These are phyloP conservation scores for Morone chrysops DNA, from an alignment of 2,113 vertebrate genomes.

Conservation along the genomic window DNA sequence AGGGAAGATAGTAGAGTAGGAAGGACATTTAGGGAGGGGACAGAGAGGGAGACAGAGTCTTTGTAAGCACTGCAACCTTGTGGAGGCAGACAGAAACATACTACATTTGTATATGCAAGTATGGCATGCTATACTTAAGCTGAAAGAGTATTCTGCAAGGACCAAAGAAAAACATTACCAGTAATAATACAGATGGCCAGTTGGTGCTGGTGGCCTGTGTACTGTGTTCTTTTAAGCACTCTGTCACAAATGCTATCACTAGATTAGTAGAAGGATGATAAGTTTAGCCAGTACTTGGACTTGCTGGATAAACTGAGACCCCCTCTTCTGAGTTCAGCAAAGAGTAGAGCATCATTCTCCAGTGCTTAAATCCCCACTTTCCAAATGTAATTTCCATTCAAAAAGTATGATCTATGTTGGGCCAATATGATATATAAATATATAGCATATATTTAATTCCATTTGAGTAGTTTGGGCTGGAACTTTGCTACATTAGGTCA, in stretches of 20 bases:
- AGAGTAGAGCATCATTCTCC: background rate
- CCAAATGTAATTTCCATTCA: background rate
- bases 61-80: constrained; percentile 32
- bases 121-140: background rate
- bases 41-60: background rate
- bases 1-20: background rate
- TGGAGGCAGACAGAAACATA: constrained; percentile 32
- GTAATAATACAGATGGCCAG: background rate
- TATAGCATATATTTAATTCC: background rate
- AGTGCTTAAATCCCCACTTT: background rate
- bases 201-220: background rate
- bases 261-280: background rate
- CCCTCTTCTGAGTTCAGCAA: background rate
- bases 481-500: background rate
- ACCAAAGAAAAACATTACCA: background rate
- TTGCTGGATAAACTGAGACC: background rate
- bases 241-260: background rate
- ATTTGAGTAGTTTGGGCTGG: background rate
- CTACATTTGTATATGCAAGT: background rate
- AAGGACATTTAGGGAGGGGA: constrained; percentile 6
- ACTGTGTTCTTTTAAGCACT: background rate
- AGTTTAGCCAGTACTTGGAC: no score
- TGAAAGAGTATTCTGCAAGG: background rate
- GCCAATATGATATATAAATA: background rate
- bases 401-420: background rate